These are phyloP conservation scores for Sinocyclocheilus rhinocerous DNA, from an alignment of 2,113 vertebrate species.

Conservation along the genomic window DNA sequence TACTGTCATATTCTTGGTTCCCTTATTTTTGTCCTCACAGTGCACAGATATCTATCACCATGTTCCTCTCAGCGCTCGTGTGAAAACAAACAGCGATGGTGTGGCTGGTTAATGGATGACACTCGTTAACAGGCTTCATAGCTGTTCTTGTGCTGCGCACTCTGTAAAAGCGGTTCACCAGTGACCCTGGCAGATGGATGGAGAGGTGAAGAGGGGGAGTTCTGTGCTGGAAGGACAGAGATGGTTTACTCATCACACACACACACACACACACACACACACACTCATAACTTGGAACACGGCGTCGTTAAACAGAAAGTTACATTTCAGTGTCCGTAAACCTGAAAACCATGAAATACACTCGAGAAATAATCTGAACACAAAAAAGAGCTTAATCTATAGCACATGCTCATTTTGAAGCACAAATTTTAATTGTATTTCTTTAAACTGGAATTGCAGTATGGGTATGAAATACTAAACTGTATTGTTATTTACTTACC, in stretches of 20 bases:
- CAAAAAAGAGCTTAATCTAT: background rate
- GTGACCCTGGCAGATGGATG: slow-evolving; percentile 67
- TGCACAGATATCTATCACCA: background rate
- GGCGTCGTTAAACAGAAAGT: slow-evolving; percentile 40
- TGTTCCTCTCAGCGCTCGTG: background rate
- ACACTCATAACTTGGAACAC: slow-evolving; percentile 6
- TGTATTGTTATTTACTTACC: background rate
- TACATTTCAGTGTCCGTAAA: slow-evolving; percentile 12
- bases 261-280: background rate
- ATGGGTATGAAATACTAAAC: background rate
- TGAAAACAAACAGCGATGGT: slow-evolving; percentile 4
- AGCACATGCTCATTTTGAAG: background rate
- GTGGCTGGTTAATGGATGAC: background rate
- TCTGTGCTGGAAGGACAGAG: slow-evolving; percentile 59
- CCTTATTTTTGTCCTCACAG: too few relatives aligned
- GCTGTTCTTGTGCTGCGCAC: slow-evolving; percentile 30
- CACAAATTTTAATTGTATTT: background rate
- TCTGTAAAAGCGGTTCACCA: slow-evolving; percentile 49
- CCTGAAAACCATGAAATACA: slow-evolving; percentile 16
- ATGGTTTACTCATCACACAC: slow-evolving; percentile 67
- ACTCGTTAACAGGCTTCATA: slow-evolving; percentile 2
- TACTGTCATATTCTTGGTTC: background rate
- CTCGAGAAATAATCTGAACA: background rate
- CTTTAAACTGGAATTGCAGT: background rate
- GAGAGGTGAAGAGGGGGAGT: slow-evolving; percentile 56